Evolutionary conservation across 2,113 vertebrate species (phyloP), one percentile per base, ranked within the genome.

Genomic region (Pangasianodon hypophthalmus): DNA sequence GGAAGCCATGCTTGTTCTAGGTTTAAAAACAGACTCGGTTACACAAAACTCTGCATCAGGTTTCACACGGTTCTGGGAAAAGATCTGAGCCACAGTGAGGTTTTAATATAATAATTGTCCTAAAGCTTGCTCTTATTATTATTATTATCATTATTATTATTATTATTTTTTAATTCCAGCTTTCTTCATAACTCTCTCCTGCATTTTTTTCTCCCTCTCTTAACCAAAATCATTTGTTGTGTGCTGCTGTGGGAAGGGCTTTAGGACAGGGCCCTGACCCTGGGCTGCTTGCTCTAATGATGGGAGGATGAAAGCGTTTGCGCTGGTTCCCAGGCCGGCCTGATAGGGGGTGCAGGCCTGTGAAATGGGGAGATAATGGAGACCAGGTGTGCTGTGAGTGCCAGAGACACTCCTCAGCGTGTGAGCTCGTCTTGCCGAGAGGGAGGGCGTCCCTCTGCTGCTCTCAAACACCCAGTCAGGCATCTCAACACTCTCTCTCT

Each of bases 271-370:
- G 94, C 95, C 95, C 95, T 96, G 96, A 96, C 96, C 96, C 96
- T 95, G 93, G 92, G 93, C 94, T 91, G 93, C 93, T 93, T 95
- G 94, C 94, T 95, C 94, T 96, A 96, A 96, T 96, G 95, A 96
- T 96, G 96, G 94, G 93, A 96, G 96, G 96, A 97, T 97, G 96
- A 97, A 97, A 97, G 95, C 93, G 92, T 93, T 88, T 92, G 92
- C 94, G 94, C 94, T 95, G 95, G 96, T 97, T 97, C 96, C 96
- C 96, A 97, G 95, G 95, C 95, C 94, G 95, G 94, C 94, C 94
- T 95, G 93, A 91, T 95, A 95, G 95, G 95, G 96, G 94, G 94
- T 95, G 95, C 94, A 94, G 94, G 93, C 87, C 94, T 94, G 94
- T 95, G 95, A 97, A 96, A 95, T 94, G 94, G 95, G 95, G 92